A percentile compares a stretch with the other conserved stretches of the same genome.
These are phyloP conservation scores for Drosophila sturtevanti DNA, from an alignment of 1,140 invertebrate genomes.

Conservation along the genomic window DNA sequence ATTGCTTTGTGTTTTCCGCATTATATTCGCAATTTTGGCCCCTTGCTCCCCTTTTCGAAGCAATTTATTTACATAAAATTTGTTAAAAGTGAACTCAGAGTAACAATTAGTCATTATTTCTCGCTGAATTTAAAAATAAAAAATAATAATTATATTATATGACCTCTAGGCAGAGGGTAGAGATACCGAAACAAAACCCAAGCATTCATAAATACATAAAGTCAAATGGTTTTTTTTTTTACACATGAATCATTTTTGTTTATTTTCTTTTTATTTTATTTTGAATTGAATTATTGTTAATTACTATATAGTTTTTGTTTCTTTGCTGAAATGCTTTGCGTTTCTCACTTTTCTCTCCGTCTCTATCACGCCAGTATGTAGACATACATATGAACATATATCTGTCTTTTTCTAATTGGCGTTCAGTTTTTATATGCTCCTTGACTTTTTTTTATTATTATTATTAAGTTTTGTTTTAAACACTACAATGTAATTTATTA, in stretches of 20 bases:
- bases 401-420: background rate
- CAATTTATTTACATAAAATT: no score
- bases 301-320: constrained; percentile 19
- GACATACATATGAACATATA: background rate
- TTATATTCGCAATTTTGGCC: no score
- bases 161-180: no score
- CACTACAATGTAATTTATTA: constrained; percentile 49
- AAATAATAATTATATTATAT: no score
- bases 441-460: constrained; percentile 27
- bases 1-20: no score
- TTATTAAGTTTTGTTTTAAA: constrained; percentile 47
- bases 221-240: background rate
- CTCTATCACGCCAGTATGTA: background rate
- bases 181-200: no score
- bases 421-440: background rate
- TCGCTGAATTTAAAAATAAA: no score
- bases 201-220: no score
- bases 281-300: constrained; percentile 20
- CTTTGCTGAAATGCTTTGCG: constrained; percentile 18
- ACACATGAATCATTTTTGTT: background rate
- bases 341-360: background rate
- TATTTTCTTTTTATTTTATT: background rate
- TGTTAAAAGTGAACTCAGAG: no score
- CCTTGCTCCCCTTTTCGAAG: no score
- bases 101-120: no score